These are phyloP conservation scores for Serrognathus titanus DNA, from an alignment of 2,888 invertebrate species.

Conservation along the genomic window DNA sequence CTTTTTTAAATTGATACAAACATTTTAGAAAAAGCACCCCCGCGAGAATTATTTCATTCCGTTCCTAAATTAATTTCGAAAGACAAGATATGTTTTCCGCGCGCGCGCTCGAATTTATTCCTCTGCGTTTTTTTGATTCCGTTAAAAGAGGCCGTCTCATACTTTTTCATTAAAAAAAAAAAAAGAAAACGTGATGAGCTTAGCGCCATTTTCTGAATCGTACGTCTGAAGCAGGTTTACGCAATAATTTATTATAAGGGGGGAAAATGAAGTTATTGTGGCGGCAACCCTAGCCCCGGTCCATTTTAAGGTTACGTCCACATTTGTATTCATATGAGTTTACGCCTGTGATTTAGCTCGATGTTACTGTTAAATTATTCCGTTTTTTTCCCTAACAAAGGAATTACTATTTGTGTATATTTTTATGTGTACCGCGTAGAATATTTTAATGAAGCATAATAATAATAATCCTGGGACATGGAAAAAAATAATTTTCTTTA, in stretches of 20 bases:
- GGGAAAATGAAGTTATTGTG: constrained; percentile 16
- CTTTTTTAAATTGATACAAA: no score
- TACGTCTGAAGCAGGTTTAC: constrained; percentile 15
- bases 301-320: constrained; percentile 5
- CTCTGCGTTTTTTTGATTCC: background rate
- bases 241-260: constrained; percentile 17
- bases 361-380: constrained; percentile 8
- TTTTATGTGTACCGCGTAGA: no score
- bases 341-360: constrained; percentile 12
- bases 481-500: no score
- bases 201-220: constrained; percentile 11
- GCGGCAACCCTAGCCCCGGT: background rate
- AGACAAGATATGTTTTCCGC: background rate
- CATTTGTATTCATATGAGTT: constrained; percentile 19
- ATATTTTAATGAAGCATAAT: no score
- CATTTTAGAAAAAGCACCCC: no score
- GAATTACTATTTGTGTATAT: no score
- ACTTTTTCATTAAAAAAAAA: constrained; percentile 1
- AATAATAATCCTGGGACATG: no score
- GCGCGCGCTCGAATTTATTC: background rate
- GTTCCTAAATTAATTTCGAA: background rate
- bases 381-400: constrained; percentile 11
- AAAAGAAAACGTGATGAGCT: background rate
- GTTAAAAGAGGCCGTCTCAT: background rate
- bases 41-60: background rate